Base-by-base conservation (phyloP, 2,797 vertebrate genomes). In the Acanthiza pusilla region DNA sequence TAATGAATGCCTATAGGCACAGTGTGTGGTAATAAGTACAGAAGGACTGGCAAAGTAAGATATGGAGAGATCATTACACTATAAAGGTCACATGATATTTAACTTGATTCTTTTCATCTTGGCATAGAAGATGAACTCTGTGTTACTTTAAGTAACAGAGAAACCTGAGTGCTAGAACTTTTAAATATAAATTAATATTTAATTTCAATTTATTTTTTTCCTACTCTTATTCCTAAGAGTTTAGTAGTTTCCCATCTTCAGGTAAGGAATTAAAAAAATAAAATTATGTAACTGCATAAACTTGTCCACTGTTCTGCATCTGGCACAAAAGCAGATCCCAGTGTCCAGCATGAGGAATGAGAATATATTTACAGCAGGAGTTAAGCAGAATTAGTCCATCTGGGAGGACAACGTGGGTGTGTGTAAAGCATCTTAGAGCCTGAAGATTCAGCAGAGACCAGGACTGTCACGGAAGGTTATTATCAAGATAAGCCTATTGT, bases 401-500 rank as follows among this genome's bases (percentile, higher is more conserved):
- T 36, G n/a, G 32, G 29, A 93, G 53, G 45, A 79, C 67, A 83
- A 34, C 1, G 12, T 75, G 20, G 10, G 34, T 62, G 19, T 53
- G 62, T 66, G 54, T 45, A 50, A 93, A 94, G 72, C 53, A 23
- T 83, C 68, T 72, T 25, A n/a, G 36, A 88, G 47, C 53, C 19
- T n/a, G 40, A 92, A 80, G 87, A 84, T 63, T 85, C 79, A 78
- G 51, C 34, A 73, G 43, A 88, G 62, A 51, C 30, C 32, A 40
- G 26, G n/a, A 63, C 50, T 95, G 81, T 72, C 81, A 88, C 2
- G 1, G 72, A 70, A 90, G 42, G 71, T 82, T 87, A 63, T 94
- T 85, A 82, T 79, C 86, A 91, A 85, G 67, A 73, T 92, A 76
- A 87, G 55, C 60, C 77, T 84, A 48, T 71, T 88, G 40, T 90